Evolutionary conservation across 92 coral and sea anemone species (phyloP).

Genomic region (Porites lobata): DNA sequence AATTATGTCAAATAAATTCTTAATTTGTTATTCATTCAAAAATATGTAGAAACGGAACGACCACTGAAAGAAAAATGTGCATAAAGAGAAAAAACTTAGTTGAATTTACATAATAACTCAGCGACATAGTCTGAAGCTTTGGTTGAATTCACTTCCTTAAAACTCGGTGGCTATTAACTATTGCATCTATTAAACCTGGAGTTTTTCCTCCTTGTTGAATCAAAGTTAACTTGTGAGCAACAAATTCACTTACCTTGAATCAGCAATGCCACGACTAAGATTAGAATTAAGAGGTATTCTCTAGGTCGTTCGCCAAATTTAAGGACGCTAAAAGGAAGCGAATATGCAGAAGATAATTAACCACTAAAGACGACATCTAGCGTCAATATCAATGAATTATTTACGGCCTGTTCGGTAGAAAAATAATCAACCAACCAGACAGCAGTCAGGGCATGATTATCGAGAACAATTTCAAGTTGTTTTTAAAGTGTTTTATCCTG

Average conservation of each 20-base stretch:
- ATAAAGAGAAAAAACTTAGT: too few species aligned
- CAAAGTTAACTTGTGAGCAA: background rate
- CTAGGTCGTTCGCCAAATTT: background rate
- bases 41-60: background rate
- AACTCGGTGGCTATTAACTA: background rate
- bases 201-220: background rate
- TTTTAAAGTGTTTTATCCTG: too few species aligned
- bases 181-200: background rate
- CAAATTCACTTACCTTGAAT: slow-evolving; percentile 11
- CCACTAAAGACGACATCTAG: background rate
- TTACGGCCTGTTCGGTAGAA: background rate
- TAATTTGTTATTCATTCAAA: background rate
- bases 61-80: background rate
- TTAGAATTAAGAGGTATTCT: background rate
- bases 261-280: background rate
- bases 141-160: background rate
- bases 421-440: background rate
- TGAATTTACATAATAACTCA: too few species aligned
- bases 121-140: background rate
- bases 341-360: slow-evolving; percentile 21
- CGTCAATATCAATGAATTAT: slow-evolving; percentile 25
- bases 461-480: background rate
- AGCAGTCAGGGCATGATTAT: background rate
- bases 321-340: background rate
- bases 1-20: background rate